Conservation (phyloP, 2,888 invertebrate genomes). For the Clepsis dumicolana region DNA sequence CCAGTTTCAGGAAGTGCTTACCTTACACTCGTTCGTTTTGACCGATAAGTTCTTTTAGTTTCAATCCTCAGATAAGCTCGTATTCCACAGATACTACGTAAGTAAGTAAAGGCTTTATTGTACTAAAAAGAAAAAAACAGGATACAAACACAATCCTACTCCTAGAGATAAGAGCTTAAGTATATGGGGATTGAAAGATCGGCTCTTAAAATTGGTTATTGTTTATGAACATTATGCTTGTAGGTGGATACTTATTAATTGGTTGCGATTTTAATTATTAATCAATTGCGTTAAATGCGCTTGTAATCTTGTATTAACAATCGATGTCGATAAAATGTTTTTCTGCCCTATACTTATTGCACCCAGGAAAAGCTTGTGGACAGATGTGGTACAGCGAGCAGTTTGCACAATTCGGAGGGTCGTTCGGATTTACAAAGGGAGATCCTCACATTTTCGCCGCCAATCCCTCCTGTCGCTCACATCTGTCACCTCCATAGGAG, state of each 20-base stretch:
- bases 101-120: no score
- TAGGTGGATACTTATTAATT: background rate
- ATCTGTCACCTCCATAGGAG: conserved; percentile 77
- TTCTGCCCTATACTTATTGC: conserved; percentile 49
- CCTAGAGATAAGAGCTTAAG: no score
- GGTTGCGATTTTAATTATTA: background rate
- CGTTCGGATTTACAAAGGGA: conserved; percentile 67
- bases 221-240: no score
- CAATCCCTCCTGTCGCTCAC: conserved; percentile 78
- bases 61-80: no score
- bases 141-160: no score
- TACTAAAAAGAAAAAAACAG: no score
- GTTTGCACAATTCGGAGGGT: conserved; percentile 82
- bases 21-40: conserved; percentile 53
- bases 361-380: conserved; percentile 70
- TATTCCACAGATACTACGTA: no score
- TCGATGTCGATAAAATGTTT: conserved; percentile 45
- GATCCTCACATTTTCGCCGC: conserved; percentile 73
- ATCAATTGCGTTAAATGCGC: background rate
- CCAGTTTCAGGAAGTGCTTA: conserved; percentile 78
- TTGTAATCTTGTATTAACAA: background rate
- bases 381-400: conserved; percentile 78
- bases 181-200: background rate
- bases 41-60: conserved; percentile 22
- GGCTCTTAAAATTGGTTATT: no score